Evolutionary conservation across 2,888 invertebrate genomes (phyloP).

Genomic region (Meteorus cinctellus): DNA sequence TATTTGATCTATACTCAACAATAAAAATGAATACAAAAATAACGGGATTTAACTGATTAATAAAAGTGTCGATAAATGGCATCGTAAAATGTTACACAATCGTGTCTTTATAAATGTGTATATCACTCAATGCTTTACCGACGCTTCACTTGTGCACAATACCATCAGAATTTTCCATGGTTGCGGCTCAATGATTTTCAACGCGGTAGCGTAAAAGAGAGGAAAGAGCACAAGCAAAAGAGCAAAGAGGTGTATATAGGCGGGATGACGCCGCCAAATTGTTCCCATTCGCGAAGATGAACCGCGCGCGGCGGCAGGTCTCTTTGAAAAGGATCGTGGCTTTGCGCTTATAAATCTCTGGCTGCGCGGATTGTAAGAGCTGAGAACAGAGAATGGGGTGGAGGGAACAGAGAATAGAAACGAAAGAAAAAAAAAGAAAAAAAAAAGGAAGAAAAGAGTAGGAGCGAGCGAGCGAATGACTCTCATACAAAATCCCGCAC

Average conservation of each 20-base stretch:
- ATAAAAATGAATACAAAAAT: neutral
- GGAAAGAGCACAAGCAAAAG: constrained; percentile 15
- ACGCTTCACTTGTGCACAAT: neutral
- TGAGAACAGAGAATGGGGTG: constrained; percentile 43
- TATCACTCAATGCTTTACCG: neutral
- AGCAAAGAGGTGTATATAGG: constrained; percentile 21
- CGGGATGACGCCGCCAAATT: constrained; percentile 64
- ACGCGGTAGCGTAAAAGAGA: constrained; percentile 13
- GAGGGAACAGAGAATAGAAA: constrained; percentile 49
- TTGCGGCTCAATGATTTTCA: constrained; percentile 9
- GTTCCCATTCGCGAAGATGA: constrained; percentile 66
- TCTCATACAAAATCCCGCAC: constrained; percentile 21
- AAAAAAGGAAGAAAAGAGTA: constrained; percentile 40
- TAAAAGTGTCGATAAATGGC: neutral
- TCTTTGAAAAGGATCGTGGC: constrained; percentile 63
- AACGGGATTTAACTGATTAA: neutral
- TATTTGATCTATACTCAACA: neutral
- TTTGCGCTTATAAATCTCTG: constrained; percentile 69
- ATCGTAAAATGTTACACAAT: neutral
- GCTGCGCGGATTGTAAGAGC: constrained; percentile 42
- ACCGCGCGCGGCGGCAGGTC: constrained; percentile 57
- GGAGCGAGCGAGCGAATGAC: neutral
- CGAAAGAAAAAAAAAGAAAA: constrained; percentile 39
- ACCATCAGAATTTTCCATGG: constrained; percentile 2
- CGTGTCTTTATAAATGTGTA: neutral